Base-by-base conservation (phyloP, 2,888 invertebrate genomes). In the Scrobipalpa atriplicella region DNA sequence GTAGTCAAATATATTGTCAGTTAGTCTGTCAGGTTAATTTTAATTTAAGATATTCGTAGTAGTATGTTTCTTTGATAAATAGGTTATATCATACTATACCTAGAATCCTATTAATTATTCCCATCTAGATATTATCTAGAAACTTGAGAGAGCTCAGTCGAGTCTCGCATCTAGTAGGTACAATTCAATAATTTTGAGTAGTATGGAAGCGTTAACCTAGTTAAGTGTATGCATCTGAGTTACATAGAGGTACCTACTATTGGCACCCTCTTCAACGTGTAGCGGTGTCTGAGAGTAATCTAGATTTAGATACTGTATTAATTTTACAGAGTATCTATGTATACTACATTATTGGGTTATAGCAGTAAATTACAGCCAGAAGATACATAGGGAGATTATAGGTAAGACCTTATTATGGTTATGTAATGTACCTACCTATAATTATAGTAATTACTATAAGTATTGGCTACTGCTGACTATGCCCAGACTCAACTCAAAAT, bases 201-300 rank as follows among this genome's bases (percentile, higher is more conserved):
- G 47, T 47, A 47, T 47, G 47, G 16, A 16, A 41, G 64, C 52
- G 51, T 62, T 65, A 62, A 41, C 43, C 64, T 65, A 47, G 18
- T 13, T 62, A 65, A 56, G 64, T 54, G 52, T n/a, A 51, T n/a
- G 36, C 7, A 19, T 47, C 16, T n/a, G 16, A 47, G 47, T n/a
- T 47, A 47, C 16, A 1, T 47, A 47, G 47, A 47, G 7, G 29
- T 3, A n/a, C n/a, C n/a, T n/a, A 16, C n/a, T 47, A 47, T 47
- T 47, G 47, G 47, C 47, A 47, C 47, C 47, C 47, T 47, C 47
- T 47, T 16, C 47, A 47, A 10, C 16, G 6, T 13, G 43, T 47
- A 47, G 47, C 47, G 16, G 47, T n/a, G n/a, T 47, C 47, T 47
- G 47, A n/a, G 47, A 47, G 16, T 47, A 47, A 47, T 47, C 47